Evolutionary conservation across 2,888 invertebrate species (phyloP).

Genomic region (Cloeon dipterum): DNA sequence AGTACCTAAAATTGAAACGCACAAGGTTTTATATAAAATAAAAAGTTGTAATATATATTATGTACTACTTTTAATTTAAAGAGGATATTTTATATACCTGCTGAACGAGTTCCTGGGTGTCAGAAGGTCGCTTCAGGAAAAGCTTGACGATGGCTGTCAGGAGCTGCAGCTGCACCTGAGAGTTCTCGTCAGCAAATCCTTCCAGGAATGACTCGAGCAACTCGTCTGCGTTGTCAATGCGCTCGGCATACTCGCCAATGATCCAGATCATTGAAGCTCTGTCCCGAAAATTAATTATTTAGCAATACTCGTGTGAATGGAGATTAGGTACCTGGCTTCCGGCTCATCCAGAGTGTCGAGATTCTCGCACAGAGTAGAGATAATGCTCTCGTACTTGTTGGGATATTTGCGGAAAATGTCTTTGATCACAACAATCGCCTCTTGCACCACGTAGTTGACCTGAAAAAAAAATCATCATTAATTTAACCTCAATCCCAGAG

Average conservation of each 20-base stretch:
- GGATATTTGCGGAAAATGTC: constrained; percentile 95
- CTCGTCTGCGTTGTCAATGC: constrained; percentile 98
- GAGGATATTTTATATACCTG: constrained; percentile 26
- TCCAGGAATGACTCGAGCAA: constrained; percentile 93
- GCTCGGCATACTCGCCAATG: constrained; percentile 88
- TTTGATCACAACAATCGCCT: constrained; percentile 98
- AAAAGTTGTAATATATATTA: background rate
- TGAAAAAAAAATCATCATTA: constrained; percentile 9
- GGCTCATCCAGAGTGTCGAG: constrained; percentile 96
- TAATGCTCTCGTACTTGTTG: constrained; percentile 98
- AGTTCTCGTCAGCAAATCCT: constrained; percentile 92
- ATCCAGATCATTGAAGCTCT: constrained; percentile 88
- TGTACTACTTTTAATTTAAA: background rate
- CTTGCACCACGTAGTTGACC: constrained; percentile 97
- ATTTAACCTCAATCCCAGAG: no score
- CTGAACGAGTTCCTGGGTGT: constrained; percentile 95
- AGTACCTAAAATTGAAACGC: constrained; percentile 26
- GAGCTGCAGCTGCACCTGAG: constrained; percentile 88
- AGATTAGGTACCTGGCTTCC: constrained; percentile 39
- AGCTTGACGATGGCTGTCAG: constrained; percentile 96
- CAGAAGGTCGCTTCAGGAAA: constrained; percentile 92
- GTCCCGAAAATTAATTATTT: background rate
- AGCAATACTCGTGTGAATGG: background rate
- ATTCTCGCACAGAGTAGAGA: constrained; percentile 96
- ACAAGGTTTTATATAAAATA: background rate